Evolutionary conservation across 2,113 vertebrate species (phyloP).

Genomic region (Vidua chalybeata): DNA sequence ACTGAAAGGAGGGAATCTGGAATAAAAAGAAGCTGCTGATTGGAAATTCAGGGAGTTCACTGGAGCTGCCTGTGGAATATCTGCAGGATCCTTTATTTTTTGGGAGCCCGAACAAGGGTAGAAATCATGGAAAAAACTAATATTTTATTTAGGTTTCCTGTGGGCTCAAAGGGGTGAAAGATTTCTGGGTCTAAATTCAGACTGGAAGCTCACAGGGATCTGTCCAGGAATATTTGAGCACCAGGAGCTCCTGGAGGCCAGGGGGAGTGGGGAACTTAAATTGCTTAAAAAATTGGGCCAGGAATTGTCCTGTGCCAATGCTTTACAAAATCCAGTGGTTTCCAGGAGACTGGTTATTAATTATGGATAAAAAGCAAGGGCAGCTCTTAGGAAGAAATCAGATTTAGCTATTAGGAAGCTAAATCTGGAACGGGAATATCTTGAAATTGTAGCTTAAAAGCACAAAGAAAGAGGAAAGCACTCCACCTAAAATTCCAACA

Average conservation of each 20-base stretch:
- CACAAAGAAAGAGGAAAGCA: not conserved
- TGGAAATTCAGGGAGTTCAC: rapidly evolving
- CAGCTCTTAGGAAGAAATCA: too few species aligned
- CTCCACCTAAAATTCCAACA: not conserved
- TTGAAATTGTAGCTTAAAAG: not conserved
- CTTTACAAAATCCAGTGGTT: not conserved
- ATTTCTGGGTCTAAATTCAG: not conserved
- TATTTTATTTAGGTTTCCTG: not conserved
- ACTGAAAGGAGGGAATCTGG: not conserved
- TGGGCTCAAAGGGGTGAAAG: not conserved
- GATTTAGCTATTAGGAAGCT: too few species aligned
- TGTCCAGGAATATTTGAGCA: not conserved
- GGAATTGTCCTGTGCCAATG: not conserved
- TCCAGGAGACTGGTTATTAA: not conserved
- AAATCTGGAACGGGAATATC: rapidly evolving
- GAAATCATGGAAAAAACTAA: not conserved
- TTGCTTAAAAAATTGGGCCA: not conserved
- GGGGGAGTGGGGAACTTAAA: not conserved
- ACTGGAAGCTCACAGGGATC: too few species aligned
- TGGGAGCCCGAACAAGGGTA: not conserved
- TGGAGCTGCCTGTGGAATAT: not conserved
- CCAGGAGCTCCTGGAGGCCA: not conserved
- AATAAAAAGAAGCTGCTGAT: not conserved
- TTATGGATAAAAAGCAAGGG: not conserved
- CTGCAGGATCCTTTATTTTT: not conserved